Conservation (phyloP, 2,113 vertebrate species). For the Chloroceryle aenea region DNA sequence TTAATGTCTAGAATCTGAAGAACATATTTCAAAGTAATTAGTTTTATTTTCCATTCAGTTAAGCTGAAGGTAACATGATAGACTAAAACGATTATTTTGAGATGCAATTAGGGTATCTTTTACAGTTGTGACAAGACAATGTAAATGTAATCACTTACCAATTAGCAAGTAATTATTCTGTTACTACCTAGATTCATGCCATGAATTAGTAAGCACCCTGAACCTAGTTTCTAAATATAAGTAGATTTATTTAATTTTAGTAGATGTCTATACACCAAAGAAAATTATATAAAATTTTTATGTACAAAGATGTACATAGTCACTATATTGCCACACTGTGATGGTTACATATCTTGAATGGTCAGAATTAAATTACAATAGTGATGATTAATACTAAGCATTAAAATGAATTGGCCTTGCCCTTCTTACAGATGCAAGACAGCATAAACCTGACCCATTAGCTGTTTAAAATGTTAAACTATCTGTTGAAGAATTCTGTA, state of each 20-base stretch:
- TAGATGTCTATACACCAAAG: not conserved
- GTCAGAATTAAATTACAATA: not conserved
- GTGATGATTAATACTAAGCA: not conserved
- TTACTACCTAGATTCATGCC: constrained; percentile 47
- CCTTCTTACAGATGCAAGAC: not conserved
- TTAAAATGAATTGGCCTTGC: not conserved
- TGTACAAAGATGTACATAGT: not conserved
- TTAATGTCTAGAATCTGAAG: not conserved
- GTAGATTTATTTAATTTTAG: constrained; percentile 15
- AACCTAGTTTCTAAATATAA: constrained; percentile 37
- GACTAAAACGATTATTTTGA: constrained; percentile 30
- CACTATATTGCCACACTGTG: not conserved
- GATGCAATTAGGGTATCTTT: constrained; percentile 47
- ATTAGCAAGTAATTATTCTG: constrained; percentile 71
- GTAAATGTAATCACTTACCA: constrained; percentile 72
- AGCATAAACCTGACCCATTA: not conserved
- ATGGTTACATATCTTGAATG: not conserved
- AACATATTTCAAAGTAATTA: constrained; percentile 5
- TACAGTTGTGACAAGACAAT: constrained; percentile 60
- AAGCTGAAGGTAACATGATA: not conserved
- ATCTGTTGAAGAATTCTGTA: not conserved
- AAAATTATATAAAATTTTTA: not conserved
- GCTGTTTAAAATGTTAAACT: not conserved
- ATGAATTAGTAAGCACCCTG: constrained; percentile 24
- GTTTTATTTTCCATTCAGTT: constrained; percentile 21